Evolutionary conservation across 2,113 vertebrate species (phyloP).

Genomic region (Motacilla tschutschensis): DNA sequence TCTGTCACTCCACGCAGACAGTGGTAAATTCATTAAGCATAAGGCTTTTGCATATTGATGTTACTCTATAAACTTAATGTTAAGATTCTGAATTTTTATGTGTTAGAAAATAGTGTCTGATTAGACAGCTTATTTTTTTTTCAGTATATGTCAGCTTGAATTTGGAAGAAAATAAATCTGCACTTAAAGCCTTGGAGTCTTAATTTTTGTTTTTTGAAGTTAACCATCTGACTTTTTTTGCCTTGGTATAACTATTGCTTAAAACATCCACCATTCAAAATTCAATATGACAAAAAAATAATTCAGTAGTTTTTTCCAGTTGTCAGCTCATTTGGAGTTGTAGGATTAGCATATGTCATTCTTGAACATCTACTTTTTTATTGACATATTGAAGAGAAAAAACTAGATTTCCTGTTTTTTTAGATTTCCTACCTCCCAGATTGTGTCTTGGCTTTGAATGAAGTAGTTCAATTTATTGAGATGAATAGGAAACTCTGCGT

Average conservation of each 20-base stretch:
- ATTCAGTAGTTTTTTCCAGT: neutral
- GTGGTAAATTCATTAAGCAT: neutral
- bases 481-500: neutral
- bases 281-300: neutral
- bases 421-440: neutral
- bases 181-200: neutral
- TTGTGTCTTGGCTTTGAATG: slow-evolving; percentile 24
- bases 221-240: neutral
- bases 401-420: slow-evolving; percentile 25
- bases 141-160: neutral
- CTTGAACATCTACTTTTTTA: slow-evolving; percentile 19
- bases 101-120: neutral
- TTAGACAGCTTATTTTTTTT: neutral
- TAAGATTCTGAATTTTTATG: neutral
- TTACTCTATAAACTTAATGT: neutral
- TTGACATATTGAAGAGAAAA: slow-evolving; percentile 20
- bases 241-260: neutral
- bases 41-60: neutral
- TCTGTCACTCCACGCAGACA: neutral
- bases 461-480: neutral
- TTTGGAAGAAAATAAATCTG: slow-evolving; percentile 43
- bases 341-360: neutral
- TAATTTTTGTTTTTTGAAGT: neutral
- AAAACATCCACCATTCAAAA: neutral
- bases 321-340: neutral